Percentiles rank a stretch among this genome's conserved stretches.
These are phyloP conservation scores for Eledona agricola DNA, from an alignment of 2,888 invertebrate genomes.

Conservation along the genomic window DNA sequence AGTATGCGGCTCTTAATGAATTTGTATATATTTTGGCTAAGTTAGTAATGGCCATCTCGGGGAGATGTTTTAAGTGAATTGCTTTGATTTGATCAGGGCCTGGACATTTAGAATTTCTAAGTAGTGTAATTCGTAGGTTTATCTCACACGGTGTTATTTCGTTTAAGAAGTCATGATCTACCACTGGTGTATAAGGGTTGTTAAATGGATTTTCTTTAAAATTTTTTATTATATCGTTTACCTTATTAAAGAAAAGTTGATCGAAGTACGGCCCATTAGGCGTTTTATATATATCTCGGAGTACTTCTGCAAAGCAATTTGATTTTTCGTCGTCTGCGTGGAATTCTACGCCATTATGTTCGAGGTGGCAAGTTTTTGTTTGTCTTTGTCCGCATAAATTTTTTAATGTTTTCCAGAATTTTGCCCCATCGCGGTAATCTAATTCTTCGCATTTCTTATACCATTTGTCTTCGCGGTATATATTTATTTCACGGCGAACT, in stretches of 20 bases:
- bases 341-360: background rate
- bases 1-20: slow-evolving; percentile 2
- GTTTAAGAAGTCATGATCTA: background rate
- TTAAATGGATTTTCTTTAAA: background rate
- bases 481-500: slow-evolving; percentile 13
- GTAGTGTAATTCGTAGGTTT: background rate
- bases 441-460: background rate
- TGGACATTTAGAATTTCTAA: slow-evolving; percentile 10
- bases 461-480: background rate
- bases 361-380: no score
- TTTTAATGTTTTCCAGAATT: slow-evolving; percentile 20
- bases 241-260: background rate
- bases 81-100: slow-evolving; percentile 12
- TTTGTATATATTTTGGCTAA: slow-evolving; percentile 9
- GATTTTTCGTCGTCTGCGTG: slow-evolving; percentile 8
- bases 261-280: slow-evolving; percentile 12
- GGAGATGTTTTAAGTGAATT: slow-evolving; percentile 15
- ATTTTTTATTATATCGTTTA: background rate
- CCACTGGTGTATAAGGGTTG: background rate
- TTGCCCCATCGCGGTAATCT: slow-evolving; percentile 10
- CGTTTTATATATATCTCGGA: slow-evolving; percentile 10
- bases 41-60: background rate
- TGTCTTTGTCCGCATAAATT: slow-evolving; percentile 13
- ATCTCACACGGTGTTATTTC: slow-evolving; percentile 2
- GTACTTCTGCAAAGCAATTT: slow-evolving; percentile 15